Evolutionary conservation across 1,140 invertebrate species (phyloP).

Genomic region (Amphibalanus amphitrite): DNA sequence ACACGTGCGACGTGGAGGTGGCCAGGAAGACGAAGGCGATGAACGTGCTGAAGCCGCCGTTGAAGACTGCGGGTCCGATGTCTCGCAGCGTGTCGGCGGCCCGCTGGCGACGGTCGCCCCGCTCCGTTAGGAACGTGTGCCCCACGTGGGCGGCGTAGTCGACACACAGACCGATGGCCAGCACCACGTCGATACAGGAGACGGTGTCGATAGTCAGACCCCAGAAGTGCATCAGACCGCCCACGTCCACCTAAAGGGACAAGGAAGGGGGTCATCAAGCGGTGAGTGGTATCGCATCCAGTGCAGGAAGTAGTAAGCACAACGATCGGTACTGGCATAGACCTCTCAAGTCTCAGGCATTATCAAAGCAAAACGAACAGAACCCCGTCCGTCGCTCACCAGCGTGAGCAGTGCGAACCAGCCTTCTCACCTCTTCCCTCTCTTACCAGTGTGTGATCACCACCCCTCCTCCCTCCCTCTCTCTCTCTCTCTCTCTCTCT

Average conservation of each 20-base stretch:
- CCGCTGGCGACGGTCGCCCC: conserved; percentile 38
- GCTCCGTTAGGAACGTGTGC: conserved; percentile 20
- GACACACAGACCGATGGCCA: conserved; percentile 72
- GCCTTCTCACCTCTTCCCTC: no score
- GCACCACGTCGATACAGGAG: conserved; percentile 60
- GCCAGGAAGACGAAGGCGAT: conserved; percentile 52
- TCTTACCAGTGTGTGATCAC: conserved; percentile 6
- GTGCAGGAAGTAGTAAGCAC: no score
- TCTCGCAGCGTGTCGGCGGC: conserved; percentile 47
- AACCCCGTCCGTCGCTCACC: no score
- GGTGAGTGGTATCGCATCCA: no score
- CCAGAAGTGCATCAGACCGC: conserved; percentile 65
- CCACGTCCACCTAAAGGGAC: conserved; percentile 43
- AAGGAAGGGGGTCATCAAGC: no score
- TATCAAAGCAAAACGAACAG: no score
- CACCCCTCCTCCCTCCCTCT: not conserved
- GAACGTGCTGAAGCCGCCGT: conserved; percentile 60
- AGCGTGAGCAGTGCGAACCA: no score
- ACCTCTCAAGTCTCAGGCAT: no score
- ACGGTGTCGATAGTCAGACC: conserved; percentile 69
- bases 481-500: conserved; percentile 6
- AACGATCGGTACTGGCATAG: no score
- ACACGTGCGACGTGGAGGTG: conserved; percentile 56
- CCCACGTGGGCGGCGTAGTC: conserved; percentile 78
- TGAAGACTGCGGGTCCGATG: conserved; percentile 60